Base-by-base conservation (phyloP, 30 jellyfish, hydroid and myxozoan genomes). In the Pseudorhiza aurosa region DNA sequence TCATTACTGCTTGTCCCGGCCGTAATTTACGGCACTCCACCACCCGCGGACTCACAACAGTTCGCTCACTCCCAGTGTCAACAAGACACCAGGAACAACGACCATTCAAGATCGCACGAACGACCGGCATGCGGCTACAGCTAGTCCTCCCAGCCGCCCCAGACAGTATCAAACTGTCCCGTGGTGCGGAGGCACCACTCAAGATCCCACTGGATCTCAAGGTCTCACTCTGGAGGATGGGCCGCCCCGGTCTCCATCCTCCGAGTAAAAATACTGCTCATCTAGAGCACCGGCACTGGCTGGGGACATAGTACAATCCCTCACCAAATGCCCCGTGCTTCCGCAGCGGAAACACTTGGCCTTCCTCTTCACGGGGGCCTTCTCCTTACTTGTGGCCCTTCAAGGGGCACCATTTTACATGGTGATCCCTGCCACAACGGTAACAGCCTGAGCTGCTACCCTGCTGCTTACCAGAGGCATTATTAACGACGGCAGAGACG, bases 101-200 rank as follows among this genome's bases (percentile, higher is more conserved):
- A 18, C 26, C 69, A 55, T 55, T 55, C 19, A 55, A 55, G 69
- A 55, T 55, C 32, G 69, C 69, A 55, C 69, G 69, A 25, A 55
- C 32, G 69, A 55, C 69, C 19, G 69, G 69, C 69, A 55, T 25
- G 8, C 69, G 32, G 19, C 69, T 55, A 55, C 69, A 55, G 24
- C 69, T 55, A 55, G 69, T 55, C 69, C 69, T 55, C 10, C 69
- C 69, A 55, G 69, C 69, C 32, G 69, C 69, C 69, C 69, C 69
- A 55, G 69, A 55, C 69, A 55, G 69, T 24, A 55, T 55, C 69
- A 55, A 19, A 55, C 69, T 55, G 69, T 55, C 69, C 69, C 69
- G 32, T 55, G 69, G 17, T 42, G 55, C 55, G 17, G 55, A 42
- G 55, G 55, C 55, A 42, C 55, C 55, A 42, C 55, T 42, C 55